Evolutionary conservation across 2,888 invertebrate genomes (phyloP), one percentile per base, ranked within the genome.

Genomic region (Macrophya alboannulata): DNA sequence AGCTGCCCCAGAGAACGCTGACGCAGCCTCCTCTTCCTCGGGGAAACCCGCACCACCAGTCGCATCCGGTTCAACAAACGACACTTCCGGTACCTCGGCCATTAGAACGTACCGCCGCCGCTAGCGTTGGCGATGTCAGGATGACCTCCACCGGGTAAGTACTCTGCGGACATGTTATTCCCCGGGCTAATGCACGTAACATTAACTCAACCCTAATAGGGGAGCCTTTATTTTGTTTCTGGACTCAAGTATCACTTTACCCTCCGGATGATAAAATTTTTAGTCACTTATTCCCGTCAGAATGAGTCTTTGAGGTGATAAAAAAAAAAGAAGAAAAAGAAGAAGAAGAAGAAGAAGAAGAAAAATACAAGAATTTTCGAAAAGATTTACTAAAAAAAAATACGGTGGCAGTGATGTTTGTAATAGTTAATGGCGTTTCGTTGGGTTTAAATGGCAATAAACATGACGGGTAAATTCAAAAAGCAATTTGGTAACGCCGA

Each of bases 21-120:
- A 90, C 89, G 94, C 94, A 95, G 94, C 92, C 95, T 94, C 91
- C 95, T 94, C 86, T 94, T 95, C 79, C 94, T 94, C 85, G 94
- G 94, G 88, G 93, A 94, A 87, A 94, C 87, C 59, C 86, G 90
- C 88, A 94, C 92, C 87, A 94, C 95, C 89, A 95, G 94, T 89
- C 93, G 93, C 85, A 94, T 94, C 93, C 87, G 93, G 93, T 88
- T 68, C 83, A 83, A 68, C 83, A 83, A 83, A 62, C 92, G 83
- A 92, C 92, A 85, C 90, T 92, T 85, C 91, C 92, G 65, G 87
- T 92, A 79, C 88, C 91, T 25, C 90, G 83, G 6, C 83, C 83
- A 51, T 83, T 83, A 83, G 83, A 83, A 83, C 83, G 91, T 86
- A 88, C 86, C 86, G 90, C 86, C 85, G 91, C 90, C 10, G 89